These are phyloP conservation scores for Petroica traversi DNA, from an alignment of 2,113 vertebrate genomes.

Conservation along the genomic window DNA sequence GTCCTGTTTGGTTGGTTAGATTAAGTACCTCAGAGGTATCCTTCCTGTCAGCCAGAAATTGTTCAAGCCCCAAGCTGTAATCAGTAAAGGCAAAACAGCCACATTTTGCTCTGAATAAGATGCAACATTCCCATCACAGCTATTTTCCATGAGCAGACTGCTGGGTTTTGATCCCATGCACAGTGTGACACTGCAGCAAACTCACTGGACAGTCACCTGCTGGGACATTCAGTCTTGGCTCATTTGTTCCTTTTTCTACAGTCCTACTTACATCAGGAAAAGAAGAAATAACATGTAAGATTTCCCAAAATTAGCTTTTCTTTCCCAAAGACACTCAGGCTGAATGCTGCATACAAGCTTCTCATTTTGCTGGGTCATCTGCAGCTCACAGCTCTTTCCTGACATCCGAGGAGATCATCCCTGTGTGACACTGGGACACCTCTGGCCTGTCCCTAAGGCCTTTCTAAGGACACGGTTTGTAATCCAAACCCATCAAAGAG, in stretches of 20 bases:
- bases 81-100: neutral
- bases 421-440: accelerated
- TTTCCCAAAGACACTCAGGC: neutral
- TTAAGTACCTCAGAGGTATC: neutral
- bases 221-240: neutral
- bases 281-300: neutral
- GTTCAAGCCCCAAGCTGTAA: neutral
- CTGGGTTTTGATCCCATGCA: neutral
- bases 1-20: neutral
- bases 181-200: neutral
- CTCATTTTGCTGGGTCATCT: neutral
- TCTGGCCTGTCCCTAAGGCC: accelerated
- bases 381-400: neutral
- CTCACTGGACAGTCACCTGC: neutral
- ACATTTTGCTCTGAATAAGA: neutral
- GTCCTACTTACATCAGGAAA: neutral
- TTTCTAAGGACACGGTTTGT: neutral
- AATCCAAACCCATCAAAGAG: neutral
- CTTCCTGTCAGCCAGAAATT: neutral
- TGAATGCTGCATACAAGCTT: neutral
- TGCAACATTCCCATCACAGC: neutral
- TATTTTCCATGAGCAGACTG: neutral
- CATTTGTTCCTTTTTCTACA: neutral
- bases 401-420: accelerated
- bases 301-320: neutral